A percentile compares a stretch with the other conserved stretches of the same genome.
Evolutionary conservation across 1,140 invertebrate species (phyloP).

Genomic region (Neodiprion fabricii): DNA sequence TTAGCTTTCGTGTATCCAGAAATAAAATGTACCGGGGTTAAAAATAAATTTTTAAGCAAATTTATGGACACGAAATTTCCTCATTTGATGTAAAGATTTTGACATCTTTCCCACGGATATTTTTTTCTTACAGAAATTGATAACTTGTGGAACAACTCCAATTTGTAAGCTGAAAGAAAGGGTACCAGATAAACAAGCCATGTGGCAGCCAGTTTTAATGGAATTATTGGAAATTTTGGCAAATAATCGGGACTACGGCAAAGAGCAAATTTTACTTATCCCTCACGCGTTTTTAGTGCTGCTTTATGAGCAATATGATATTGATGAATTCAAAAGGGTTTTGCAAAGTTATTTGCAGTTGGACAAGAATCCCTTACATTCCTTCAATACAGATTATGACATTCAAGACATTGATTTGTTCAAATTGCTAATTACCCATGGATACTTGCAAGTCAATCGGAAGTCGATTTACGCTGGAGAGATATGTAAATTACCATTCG

Average conservation of each 20-base stretch:
- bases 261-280: constrained; percentile 38
- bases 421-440: constrained; percentile 41
- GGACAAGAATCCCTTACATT: constrained; percentile 17
- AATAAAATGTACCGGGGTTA: no score
- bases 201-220: constrained; percentile 15
- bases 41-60: no score
- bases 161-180: constrained; percentile 21
- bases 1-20: no score
- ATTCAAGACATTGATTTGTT: constrained; percentile 39
- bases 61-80: no score
- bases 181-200: constrained; percentile 29
- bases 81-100: no score
- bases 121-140: constrained; percentile 36
- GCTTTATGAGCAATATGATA: constrained; percentile 19
- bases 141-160: constrained; percentile 26
- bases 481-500: constrained; percentile 33
- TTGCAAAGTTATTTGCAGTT: constrained; percentile 31
- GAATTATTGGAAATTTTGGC: constrained; percentile 25
- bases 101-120: no score
- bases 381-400: constrained; percentile 27
- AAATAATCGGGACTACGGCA: constrained; percentile 30
- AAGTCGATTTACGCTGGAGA: constrained; percentile 26
- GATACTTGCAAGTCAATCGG: constrained; percentile 44
- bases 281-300: constrained; percentile 40
- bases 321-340: constrained; percentile 18